Base-by-base conservation (phyloP, 1,140 invertebrate genomes). In the Hylyphantes graminicola region DNA sequence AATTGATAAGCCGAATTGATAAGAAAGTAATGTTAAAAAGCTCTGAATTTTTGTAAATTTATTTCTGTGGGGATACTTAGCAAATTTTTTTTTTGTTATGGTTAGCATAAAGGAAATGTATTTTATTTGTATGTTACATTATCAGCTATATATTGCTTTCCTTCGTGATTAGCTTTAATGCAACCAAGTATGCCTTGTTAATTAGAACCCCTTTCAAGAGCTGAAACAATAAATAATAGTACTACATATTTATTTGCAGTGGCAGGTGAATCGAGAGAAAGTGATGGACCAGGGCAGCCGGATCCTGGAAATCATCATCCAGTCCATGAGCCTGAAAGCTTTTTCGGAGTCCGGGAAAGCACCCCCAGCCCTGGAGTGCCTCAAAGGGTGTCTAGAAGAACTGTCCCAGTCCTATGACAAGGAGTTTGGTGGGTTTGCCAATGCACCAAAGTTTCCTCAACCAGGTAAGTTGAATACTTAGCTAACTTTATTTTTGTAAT, bases 391-490 rank as follows among this genome's bases (percentile, higher is more conserved):
- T 86, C 90, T 91, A 48, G 87, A 91, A 57, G 92, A 93, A 88
- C 87, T 95, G 4, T 87, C 89, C 7, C 88, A 90, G 59, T 89
- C 90, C 11, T 98, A 93, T 89, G 96, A 98, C 88, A 90, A 92
- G 12, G 90, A 93, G 70, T 67, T 88, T 86, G 96, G 86, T 65
- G 97, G 97, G 57, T 98, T 98, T 90, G 93, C 94, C 17, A 89
- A 90, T 21, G 93, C 94, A 2, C 96, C 97, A 0, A 98, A 98
- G 90, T 99, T 98, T 90, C 97, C 97, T 0, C 96, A 98, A 88
- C 94, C 96, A 85, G 89, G 90, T 90, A 86, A 19, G 17, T 13
- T 54, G 65, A n/a, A 12, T 68, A 35, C 5, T 35, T 35, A 5
- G 35, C 35, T 5, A 1, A 5, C 5, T 35, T 35, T n/a, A n/a